Evolutionary conservation across 1,140 invertebrate species (phyloP).

Genomic region (Neuroterus valhalla): DNA sequence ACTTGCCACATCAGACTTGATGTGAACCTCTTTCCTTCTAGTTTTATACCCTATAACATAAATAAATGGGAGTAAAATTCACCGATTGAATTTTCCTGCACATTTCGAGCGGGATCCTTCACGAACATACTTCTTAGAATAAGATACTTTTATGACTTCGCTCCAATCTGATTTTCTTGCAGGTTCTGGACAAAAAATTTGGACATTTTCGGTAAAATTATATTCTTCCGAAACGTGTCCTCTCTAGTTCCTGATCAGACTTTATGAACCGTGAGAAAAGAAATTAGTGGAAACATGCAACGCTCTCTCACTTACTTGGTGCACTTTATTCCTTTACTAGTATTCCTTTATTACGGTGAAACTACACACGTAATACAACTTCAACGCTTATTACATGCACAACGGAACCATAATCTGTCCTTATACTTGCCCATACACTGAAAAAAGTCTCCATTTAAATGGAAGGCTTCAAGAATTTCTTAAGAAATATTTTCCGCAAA

Average conservation of each 20-base stretch:
- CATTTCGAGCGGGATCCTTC: no score
- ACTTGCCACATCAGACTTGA: no score
- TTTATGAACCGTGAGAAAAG: slow-evolving; percentile 3
- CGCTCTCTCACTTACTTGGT: background rate
- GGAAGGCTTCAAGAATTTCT: no score
- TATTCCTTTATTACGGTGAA: background rate
- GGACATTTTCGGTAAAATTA: no score
- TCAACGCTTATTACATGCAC: slow-evolving; percentile 13
- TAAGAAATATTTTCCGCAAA: background rate
- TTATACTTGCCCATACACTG: background rate
- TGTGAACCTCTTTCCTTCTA: no score
- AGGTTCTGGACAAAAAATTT: no score
- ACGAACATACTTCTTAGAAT: no score
- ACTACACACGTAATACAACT: background rate
- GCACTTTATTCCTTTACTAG: slow-evolving; percentile 2
- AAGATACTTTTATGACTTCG: no score
- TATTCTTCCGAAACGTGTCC: background rate
- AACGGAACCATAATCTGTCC: slow-evolving; percentile 20
- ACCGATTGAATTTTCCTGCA: no score
- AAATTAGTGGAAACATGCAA: background rate
- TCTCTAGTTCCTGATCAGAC: background rate
- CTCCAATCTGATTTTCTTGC: no score
- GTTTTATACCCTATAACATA: no score
- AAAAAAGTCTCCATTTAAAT: slow-evolving; percentile 9
- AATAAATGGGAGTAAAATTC: no score